Conservation (phyloP, 2,113 vertebrate genomes). For the Cheilinus undulatus region DNA sequence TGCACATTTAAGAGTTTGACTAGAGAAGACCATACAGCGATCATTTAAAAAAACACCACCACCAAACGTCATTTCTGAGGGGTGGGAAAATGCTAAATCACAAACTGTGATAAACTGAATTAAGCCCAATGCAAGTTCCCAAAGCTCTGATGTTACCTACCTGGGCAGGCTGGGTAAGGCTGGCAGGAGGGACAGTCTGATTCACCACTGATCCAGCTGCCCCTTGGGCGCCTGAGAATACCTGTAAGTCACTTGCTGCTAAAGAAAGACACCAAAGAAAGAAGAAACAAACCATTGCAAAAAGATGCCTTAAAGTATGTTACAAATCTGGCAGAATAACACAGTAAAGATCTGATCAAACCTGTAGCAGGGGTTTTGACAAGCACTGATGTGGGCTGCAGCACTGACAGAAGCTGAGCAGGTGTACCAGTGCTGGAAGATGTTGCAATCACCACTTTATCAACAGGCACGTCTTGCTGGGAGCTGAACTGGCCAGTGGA, state of each 20-base stretch:
- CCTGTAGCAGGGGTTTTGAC: slow-evolving; percentile 82
- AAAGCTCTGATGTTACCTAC: slow-evolving; percentile 55
- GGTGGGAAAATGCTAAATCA: background rate
- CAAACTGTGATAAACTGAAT: background rate
- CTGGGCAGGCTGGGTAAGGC: slow-evolving; percentile 85
- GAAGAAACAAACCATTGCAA: slow-evolving; percentile 9
- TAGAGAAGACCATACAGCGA: too few species aligned
- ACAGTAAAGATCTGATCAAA: slow-evolving; percentile 23
- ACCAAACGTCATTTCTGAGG: background rate
- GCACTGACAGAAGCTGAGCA: slow-evolving; percentile 75
- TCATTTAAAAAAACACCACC: background rate
- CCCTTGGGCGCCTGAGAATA: slow-evolving; percentile 83
- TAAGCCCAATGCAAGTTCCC: background rate
- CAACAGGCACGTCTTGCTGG: slow-evolving; percentile 77
- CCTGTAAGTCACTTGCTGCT: slow-evolving; percentile 86
- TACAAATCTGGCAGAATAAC: background rate
- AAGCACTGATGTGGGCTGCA: slow-evolving; percentile 85
- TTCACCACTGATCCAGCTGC: slow-evolving; percentile 81
- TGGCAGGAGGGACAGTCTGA: slow-evolving; percentile 73
- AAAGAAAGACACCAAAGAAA: slow-evolving; percentile 45
- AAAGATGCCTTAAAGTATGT: background rate
- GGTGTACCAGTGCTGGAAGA: slow-evolving; percentile 51
- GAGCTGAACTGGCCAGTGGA: slow-evolving; percentile 72
- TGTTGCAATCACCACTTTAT: slow-evolving; percentile 72
- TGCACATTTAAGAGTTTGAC: too few species aligned